Evolutionary conservation across 2,888 invertebrate genomes (phyloP), one percentile per base, ranked within the genome.

Genomic region (Acrobeloides nanus): DNA sequence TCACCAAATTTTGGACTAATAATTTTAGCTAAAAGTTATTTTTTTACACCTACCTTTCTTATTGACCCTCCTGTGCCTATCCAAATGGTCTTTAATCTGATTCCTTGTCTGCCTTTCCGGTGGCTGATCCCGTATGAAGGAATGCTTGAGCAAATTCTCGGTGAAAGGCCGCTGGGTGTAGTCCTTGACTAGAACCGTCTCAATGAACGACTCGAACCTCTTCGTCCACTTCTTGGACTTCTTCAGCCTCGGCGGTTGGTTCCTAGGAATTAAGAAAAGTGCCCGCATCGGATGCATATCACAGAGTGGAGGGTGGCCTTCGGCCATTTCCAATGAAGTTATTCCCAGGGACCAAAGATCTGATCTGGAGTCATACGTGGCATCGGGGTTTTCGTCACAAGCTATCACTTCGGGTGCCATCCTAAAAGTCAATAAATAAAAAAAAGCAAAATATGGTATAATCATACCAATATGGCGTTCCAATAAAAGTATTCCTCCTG

Each of bases 341-440:
- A 99, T 99, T 34, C 72, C 80, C 51, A 81, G 66, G n/a, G 81
- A 81, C 81, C 81, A 81, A 39, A 81, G 66, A 67, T 81, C 81
- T 65, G 79, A 80, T 74, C 79, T 70, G 17, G 67, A 93, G 79
- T 99, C 97, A 75, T 99, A 99, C 18, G 97, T 99, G 51, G 97
- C 95, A 75, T 97, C 95, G 38, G 93, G 90, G 79, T 97, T 97
- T 78, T 97, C 95, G 79, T 99, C 97, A 78, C 97, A 99, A 47
- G 95, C 97, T 74, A 97, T 97, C 38, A 95, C 95, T 81, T 95
- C 95, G 0, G 97, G 95, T 32, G 93, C 93, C 95, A 95, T 95
- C 76, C 76, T 74, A 51, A 47, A 52, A 51, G 3, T 4, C 39
- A 1, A n/a, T 3, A 37, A 29, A 29, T 18, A 42, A 27, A n/a